Evolutionary conservation across 2,888 invertebrate genomes (phyloP).

Genomic region (Tigriopus californicus): DNA sequence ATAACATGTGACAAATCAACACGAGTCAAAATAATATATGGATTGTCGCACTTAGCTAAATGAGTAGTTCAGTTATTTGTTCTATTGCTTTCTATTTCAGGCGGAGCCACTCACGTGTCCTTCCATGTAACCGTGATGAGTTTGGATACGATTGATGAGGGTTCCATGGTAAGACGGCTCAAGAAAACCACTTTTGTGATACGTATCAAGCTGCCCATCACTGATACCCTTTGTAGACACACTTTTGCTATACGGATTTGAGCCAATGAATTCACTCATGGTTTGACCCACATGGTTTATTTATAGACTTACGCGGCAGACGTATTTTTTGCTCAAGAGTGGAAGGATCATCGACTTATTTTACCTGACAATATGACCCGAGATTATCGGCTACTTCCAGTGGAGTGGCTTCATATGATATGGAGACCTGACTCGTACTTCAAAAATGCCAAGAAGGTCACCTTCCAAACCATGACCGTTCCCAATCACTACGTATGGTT

Average conservation of each 20-base stretch:
- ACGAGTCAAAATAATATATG: background rate
- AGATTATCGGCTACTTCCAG: constrained; percentile 22
- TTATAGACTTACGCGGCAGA: constrained; percentile 22
- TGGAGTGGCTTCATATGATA: constrained; percentile 19
- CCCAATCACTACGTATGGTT: constrained; percentile 24
- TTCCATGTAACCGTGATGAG: constrained; percentile 91
- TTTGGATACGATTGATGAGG: constrained; percentile 78
- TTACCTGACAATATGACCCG: constrained; percentile 23
- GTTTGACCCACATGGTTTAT: too few relatives aligned
- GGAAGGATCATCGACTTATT: constrained; percentile 25
- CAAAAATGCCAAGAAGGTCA: constrained; percentile 24
- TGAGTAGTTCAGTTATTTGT: background rate
- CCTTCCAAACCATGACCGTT: constrained; percentile 24
- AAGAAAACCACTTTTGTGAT: too few relatives aligned
- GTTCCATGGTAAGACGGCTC: constrained; percentile 27
- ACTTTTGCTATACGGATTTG: too few relatives aligned
- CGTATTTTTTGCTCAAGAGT: constrained; percentile 23
- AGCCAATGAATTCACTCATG: too few relatives aligned
- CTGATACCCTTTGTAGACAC: too few relatives aligned
- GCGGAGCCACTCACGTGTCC: constrained; percentile 65
- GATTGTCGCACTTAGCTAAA: too few relatives aligned
- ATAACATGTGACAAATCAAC: background rate
- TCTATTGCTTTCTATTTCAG: constrained; percentile 27
- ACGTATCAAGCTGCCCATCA: too few relatives aligned
- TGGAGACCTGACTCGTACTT: constrained; percentile 25